phyloP scores from a whole-genome alignment of 2,797 vertebrate species.

The Sphenopsis melanotis region DNA sequence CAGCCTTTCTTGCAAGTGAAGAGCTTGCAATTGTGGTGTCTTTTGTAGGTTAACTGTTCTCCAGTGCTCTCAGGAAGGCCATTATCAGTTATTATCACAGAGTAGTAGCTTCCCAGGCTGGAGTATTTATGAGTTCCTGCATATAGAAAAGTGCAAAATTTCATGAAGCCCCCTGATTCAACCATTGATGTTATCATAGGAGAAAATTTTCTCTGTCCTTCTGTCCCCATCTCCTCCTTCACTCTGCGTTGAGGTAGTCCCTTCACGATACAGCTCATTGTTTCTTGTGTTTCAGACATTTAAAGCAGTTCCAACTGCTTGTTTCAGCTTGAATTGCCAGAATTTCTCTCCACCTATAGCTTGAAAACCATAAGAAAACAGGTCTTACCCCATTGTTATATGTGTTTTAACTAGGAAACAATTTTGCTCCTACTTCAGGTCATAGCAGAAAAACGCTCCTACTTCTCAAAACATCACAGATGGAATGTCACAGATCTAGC shows the following conservation, averaged over 20 bases:
- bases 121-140: not conserved
- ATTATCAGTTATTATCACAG: not conserved
- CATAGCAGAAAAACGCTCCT: not conserved
- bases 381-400: not conserved
- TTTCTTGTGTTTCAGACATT: not conserved
- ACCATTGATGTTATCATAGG: not conserved
- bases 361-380: not conserved
- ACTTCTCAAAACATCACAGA: not conserved
- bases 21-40: accelerated
- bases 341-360: not conserved
- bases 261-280: accelerated
- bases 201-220: not conserved
- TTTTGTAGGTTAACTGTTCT: not conserved
- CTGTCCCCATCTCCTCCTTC: not conserved
- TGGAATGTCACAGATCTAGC: not conserved
- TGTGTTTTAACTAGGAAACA: not conserved
- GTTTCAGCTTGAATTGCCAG: not conserved
- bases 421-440: not conserved
- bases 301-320: not conserved
- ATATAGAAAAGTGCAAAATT: not conserved
- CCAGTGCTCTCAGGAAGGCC: not conserved
- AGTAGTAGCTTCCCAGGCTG: not conserved
- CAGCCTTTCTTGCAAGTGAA: not conserved
- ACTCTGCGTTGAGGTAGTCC: not conserved
- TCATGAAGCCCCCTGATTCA: not conserved